phyloP scores from a whole-genome alignment of 2,797 vertebrate species.

The Amazona finschi region DNA sequence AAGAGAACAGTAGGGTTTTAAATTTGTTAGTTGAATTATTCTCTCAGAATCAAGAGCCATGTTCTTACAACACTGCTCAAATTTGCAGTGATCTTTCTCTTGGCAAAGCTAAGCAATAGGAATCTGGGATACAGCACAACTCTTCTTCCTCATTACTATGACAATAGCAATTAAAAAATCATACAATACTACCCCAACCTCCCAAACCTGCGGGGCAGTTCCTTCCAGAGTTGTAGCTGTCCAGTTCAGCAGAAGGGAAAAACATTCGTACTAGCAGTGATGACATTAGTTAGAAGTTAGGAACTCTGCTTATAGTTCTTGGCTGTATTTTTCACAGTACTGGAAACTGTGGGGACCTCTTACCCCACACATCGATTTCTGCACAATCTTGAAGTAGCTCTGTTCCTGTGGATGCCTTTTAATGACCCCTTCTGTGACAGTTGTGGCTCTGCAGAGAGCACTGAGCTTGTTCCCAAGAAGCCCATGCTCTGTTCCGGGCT shows the following conservation, averaged over 20 bases:
- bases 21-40: neutral
- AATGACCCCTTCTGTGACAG: neutral
- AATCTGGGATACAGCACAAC: neutral
- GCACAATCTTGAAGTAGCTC: neutral
- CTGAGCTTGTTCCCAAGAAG: neutral
- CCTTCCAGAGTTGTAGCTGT: neutral
- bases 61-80: neutral
- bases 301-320: neutral
- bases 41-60: neutral
- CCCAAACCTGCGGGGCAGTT: neutral
- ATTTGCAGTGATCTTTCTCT: neutral
- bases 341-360: neutral
- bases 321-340: neutral
- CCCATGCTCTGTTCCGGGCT: neutral
- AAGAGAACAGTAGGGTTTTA: neutral
- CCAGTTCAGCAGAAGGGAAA: neutral
- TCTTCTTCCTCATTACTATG: neutral
- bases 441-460: neutral
- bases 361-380: neutral
- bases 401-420: neutral
- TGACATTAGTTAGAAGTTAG: neutral
- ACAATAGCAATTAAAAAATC: neutral
- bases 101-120: neutral
- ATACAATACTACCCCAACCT: rapidly evolving
- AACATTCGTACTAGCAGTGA: neutral